Conservation (phyloP, 2,888 invertebrate species). For the Venustoraphidia nigricollis region DNA sequence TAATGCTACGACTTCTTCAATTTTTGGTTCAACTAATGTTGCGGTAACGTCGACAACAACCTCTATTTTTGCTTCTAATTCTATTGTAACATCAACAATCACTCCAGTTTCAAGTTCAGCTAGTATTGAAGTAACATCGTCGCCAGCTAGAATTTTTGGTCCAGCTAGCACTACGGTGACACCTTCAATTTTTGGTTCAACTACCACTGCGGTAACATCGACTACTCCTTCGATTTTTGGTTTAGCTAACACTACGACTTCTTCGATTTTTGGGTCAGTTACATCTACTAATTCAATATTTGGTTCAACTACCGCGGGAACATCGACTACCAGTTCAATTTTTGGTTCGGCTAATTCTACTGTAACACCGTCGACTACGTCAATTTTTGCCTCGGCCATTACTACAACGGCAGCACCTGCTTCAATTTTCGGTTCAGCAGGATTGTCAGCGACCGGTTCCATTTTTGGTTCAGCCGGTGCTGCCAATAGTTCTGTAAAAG, state of each 20-base stretch:
- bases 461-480: background rate
- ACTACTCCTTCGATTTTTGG: conserved; percentile 6
- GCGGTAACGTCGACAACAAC: conserved; percentile 10
- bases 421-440: conserved; percentile 27
- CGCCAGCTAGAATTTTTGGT: conserved; percentile 7
- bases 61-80: conserved; percentile 6
- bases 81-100: background rate
- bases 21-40: conserved; percentile 6
- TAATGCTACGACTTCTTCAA: conserved; percentile 16
- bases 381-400: conserved; percentile 12
- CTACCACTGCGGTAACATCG: conserved; percentile 12
- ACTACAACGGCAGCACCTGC: conserved; percentile 19
- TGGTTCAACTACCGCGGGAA: conserved; percentile 6
- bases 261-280: conserved; percentile 13
- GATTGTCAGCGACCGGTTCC: background rate
- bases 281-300: conserved; percentile 13
- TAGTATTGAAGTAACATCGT: background rate
- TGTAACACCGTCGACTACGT: conserved; percentile 9
- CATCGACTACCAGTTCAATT: conserved; percentile 11
- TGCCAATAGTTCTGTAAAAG: background rate
- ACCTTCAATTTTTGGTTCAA: conserved; percentile 11
- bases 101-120: conserved; percentile 1
- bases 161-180: conserved; percentile 19
- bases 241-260: conserved; percentile 11
- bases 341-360: conserved; percentile 20